Evolutionary conservation across 2,797 vertebrate species (phyloP).

Genomic region (Oreochromis mossambicus): DNA sequence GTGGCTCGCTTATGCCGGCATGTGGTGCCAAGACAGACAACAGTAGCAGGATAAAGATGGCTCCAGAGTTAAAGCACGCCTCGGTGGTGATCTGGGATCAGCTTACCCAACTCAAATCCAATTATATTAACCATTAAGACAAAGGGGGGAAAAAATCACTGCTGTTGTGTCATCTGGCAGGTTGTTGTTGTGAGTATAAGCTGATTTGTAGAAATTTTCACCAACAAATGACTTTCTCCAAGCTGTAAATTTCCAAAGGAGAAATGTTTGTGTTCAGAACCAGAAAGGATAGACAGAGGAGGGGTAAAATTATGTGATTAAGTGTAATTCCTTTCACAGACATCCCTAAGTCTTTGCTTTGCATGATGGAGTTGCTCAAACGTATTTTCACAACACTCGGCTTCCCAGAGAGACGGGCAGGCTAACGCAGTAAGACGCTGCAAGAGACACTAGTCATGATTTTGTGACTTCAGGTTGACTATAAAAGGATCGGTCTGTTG

Average conservation of each 20-base stretch:
- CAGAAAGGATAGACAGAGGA: slow-evolving; percentile 31
- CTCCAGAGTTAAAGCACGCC: slow-evolving; percentile 63
- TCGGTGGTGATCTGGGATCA: slow-evolving; percentile 54
- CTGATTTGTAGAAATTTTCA: background rate
- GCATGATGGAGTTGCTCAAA: slow-evolving; percentile 30
- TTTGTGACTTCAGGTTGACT: background rate
- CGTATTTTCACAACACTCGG: slow-evolving; percentile 37
- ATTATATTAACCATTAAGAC: slow-evolving; percentile 61
- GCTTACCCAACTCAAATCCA: slow-evolving; percentile 56
- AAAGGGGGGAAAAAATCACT: background rate
- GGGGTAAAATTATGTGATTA: slow-evolving; percentile 57
- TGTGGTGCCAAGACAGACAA: slow-evolving; percentile 53
- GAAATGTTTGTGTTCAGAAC: slow-evolving; percentile 11
- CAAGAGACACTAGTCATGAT: background rate
- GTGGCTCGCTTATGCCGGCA: slow-evolving; percentile 1
- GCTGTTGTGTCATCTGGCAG: slow-evolving; percentile 37
- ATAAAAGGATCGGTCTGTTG: background rate
- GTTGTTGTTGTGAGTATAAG: background rate
- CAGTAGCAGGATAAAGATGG: slow-evolving; percentile 62
- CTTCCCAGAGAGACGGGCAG: slow-evolving; percentile 1
- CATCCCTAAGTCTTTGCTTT: slow-evolving; percentile 23
- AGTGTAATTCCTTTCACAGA: slow-evolving; percentile 40
- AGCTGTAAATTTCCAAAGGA: slow-evolving; percentile 18
- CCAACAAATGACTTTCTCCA: background rate
- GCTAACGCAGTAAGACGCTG: background rate